Evolutionary conservation across 53 echinoderm and acorn worm species (phyloP), one percentile per base, ranked within the genome.

Genomic region (Glandiceps talaboti): DNA sequence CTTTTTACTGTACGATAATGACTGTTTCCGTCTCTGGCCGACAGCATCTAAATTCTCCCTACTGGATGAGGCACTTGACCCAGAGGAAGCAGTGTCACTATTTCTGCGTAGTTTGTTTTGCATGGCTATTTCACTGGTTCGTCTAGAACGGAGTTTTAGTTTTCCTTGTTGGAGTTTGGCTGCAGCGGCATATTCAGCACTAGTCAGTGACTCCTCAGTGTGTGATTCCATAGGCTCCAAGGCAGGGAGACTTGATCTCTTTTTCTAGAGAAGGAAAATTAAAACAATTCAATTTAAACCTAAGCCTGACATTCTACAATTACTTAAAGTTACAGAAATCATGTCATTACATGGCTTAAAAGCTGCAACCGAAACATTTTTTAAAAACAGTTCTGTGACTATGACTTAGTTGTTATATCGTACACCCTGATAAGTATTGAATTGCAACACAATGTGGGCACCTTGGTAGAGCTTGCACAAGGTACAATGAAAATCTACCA

Each of bases 1-100:
- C 73, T 85, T 88, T 25, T 85, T 81, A 30, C 78, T 32, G 32
- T 12, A 45, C 6, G 31, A 78, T 32, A 32, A 26, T 27, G 79
- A 78, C 31, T 78, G 1, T 78, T 32, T 1, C 32, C 27, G 25
- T 32, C 79, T 12, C 32, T 32, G 29, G 1, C 6, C 27, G 26
- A 75, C 64, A 20, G 64, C 6, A 45, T 45, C 64, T 20, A 45
- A 45, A 20, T 45, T 45, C 20, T 45, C 64, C 64, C 64, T 45
- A 20, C 64, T 45, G 64, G 64, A 45, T 12, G 64, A 45, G 64
- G 64, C 64, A 45, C 64, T 45, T 6, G 64, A 45, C 20, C 6
- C 64, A 45, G 64, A 45, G 64, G 64, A 45, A 20, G 64, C 20
- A 45, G 64, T 45, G 64, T 45, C 64, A 45, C 64, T 45, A 20